phyloP scores from a whole-genome alignment of 2,113 vertebrate genomes.

The Pagrus major region DNA sequence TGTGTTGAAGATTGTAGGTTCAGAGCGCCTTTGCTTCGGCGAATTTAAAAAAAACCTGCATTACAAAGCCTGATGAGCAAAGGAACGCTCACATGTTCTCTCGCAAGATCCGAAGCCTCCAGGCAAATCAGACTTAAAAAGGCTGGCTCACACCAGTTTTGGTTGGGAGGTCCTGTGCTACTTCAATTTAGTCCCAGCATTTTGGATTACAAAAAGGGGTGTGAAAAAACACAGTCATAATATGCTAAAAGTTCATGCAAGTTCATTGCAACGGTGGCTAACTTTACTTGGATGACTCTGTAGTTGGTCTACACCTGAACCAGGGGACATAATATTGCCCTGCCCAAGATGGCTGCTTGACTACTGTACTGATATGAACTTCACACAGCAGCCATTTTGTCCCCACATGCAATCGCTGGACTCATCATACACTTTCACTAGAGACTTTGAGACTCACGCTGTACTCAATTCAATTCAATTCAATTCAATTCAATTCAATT shows the following conservation, averaged over 20 bases:
- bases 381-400: slow-evolving; percentile 52
- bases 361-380: slow-evolving; percentile 44
- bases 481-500: too few relatives aligned
- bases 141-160: slow-evolving; percentile 61
- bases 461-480: too few relatives aligned
- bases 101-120: slow-evolving; percentile 68
- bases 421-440: slow-evolving; percentile 58
- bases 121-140: slow-evolving; percentile 72
- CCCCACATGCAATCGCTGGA: slow-evolving; percentile 46
- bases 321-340: slow-evolving; percentile 38
- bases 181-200: slow-evolving; percentile 69
- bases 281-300: slow-evolving; percentile 63
- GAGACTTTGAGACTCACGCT: slow-evolving; percentile 34
- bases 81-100: slow-evolving; percentile 76
- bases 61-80: slow-evolving; percentile 73
- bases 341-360: slow-evolving; percentile 37
- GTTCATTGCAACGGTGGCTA: slow-evolving; percentile 22
- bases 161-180: slow-evolving; percentile 61
- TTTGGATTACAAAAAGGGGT: slow-evolving; percentile 65
- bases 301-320: slow-evolving; percentile 44
- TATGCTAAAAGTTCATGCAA: slow-evolving; percentile 39
- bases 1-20: slow-evolving; percentile 66
- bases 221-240: slow-evolving; percentile 38
- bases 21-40: slow-evolving; percentile 57
- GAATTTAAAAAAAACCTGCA: slow-evolving; percentile 43